A percentile compares a stretch with the other conserved stretches of the same genome.
Conservation (phyloP, 2,113 vertebrate species). For the Noctilio leporinus region DNA sequence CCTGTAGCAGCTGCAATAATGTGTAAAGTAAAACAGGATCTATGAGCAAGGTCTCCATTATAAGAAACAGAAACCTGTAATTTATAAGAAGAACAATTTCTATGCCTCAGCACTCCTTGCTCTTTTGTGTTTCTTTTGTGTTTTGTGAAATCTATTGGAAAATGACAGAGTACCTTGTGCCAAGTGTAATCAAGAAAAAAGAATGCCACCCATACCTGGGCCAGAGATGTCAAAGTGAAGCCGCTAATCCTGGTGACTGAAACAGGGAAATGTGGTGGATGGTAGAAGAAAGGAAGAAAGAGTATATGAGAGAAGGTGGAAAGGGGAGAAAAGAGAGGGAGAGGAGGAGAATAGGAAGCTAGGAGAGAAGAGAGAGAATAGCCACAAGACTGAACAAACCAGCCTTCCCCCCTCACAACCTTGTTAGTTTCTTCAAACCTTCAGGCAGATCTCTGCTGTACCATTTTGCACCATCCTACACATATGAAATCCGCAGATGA, state of each 20-base stretch:
- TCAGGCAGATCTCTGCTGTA: not conserved
- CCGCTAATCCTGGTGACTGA: not conserved
- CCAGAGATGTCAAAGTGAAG: not conserved
- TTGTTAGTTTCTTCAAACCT: not conserved
- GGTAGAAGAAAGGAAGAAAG: not conserved
- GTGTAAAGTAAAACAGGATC: not conserved
- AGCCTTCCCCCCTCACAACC: not conserved
- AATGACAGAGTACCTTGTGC: not conserved
- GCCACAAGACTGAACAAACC: not conserved
- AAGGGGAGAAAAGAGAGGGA: not conserved
- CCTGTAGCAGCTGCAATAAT: not conserved
- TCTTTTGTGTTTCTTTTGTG: not conserved
- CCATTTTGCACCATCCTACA: not conserved
- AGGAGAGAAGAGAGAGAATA: not conserved
- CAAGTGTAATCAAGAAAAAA: not conserved
- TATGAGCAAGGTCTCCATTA: not conserved
- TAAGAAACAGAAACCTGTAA: not conserved
- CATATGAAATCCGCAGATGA: not conserved
- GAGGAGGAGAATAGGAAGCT: not conserved
- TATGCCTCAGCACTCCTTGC: not conserved
- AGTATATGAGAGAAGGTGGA: accelerated
- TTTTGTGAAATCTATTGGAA: not conserved
- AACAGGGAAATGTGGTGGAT: not conserved
- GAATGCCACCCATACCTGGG: not conserved
- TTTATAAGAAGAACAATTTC: not conserved